Base-by-base conservation (phyloP, 2,113 vertebrate genomes). In the Chloropsis hardwickii region DNA sequence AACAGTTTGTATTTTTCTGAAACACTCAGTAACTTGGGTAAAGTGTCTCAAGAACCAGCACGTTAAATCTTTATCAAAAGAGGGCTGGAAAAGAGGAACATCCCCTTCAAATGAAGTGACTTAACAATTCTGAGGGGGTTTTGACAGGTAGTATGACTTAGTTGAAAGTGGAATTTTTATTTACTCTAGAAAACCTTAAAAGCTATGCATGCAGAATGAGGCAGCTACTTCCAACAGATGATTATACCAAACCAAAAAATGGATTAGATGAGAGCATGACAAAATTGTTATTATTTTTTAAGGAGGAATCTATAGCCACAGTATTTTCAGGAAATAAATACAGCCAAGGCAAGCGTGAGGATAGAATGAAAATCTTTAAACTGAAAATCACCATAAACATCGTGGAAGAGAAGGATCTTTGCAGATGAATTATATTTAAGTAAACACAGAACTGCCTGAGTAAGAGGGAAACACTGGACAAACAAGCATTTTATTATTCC, bases 121-220 rank as follows among this genome's bases (percentile, higher is more conserved):
- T 40, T 33, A 12, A 53, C 0, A 2, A 6, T 42, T 23, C 31
- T 39, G 29, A 81, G 7, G 6, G 3, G 3, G 5, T 37, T 79
- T 45, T 28, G 62, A 65, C 40, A 65, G 0, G 0, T 0, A 13
- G 21, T 7, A 42, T 17, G 33, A 40, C n/a, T 35, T 28, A 31
- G 19, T 0, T 54, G 12, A 54, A 90, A 90, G 40, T 8, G 9
- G 8, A 20, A 51, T 53, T 87, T 51, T 79, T 47, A 15, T 65
- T 79, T 57, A 73, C 22, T 66, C 31, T 5, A 50, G 20, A 31
- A 57, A 53, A 88, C 12, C 23, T 56, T 48, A 48, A 64, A 62
- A 91, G 44, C 25, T 58, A 19, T 10, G 11, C 14, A 24, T 4
- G 28, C n/a, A 58, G 47, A 64, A 21, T 0, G 62, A 10, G 16